A percentile compares a stretch with the other conserved stretches of the same genome.
Conservation (phyloP, 2,113 vertebrate genomes). For the Pogona vitticeps region DNA sequence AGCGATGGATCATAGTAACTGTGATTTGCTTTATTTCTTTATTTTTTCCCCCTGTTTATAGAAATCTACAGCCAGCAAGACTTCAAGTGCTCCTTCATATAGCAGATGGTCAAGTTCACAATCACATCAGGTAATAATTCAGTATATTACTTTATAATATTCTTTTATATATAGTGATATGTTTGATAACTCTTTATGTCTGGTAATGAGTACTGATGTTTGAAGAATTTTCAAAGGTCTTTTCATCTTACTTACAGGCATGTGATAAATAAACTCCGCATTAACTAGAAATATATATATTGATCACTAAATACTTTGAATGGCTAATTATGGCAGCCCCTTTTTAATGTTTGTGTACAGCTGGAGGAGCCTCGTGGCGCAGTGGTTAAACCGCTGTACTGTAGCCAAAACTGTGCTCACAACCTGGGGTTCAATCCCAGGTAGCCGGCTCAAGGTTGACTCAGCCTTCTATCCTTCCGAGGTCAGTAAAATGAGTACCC, state of each 20-base stretch:
- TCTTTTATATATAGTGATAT: background rate
- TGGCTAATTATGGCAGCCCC: background rate
- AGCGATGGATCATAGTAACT: constrained; percentile 16
- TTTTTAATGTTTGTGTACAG: too few relatives aligned
- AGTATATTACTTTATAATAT: constrained; percentile 26
- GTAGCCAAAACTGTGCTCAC: too few relatives aligned
- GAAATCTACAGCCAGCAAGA: constrained; percentile 76
- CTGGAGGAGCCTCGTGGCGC: too few relatives aligned
- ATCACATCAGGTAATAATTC: constrained; percentile 85
- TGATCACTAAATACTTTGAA: background rate
- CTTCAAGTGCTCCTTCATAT: constrained; percentile 78
- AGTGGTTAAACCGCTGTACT: too few relatives aligned
- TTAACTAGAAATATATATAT: background rate
- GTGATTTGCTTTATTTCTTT: constrained; percentile 62
- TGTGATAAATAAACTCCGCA: background rate
- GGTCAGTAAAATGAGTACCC: too few relatives aligned
- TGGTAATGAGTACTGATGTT: background rate
- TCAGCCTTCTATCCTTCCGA: too few relatives aligned
- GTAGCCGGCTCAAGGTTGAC: too few relatives aligned
- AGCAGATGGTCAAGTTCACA: constrained; percentile 89
- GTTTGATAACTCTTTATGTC: background rate
- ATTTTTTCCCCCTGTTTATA: constrained; percentile 68
- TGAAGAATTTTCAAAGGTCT: background rate
- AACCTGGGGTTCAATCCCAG: too few relatives aligned
- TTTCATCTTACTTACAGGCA: background rate